These are phyloP conservation scores for Horisme vitalbata DNA, from an alignment of 2,888 invertebrate species.

Conservation along the genomic window DNA sequence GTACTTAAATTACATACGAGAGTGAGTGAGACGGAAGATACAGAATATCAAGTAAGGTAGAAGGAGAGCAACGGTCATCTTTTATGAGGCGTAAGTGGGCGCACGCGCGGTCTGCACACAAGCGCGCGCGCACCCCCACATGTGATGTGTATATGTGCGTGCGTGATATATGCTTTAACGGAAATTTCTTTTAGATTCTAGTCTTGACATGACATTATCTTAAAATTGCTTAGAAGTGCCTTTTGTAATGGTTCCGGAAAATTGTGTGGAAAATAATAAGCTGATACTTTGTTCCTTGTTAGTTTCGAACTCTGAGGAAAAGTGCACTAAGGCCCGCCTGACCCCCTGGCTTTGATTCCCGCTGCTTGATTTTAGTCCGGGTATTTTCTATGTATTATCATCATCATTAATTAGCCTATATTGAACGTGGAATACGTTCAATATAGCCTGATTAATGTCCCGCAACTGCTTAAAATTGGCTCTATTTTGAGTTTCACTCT, in stretches of 20 bases:
- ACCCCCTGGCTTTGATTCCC: too few relatives aligned
- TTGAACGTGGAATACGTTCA: too few relatives aligned
- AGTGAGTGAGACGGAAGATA: conserved; percentile 36
- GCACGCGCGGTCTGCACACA: conserved; percentile 63
- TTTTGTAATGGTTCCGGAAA: neutral
- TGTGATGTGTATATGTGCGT: conserved; percentile 29
- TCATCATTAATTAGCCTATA: too few relatives aligned
- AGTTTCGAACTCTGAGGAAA: too few relatives aligned
- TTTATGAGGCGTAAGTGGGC: conserved; percentile 59
- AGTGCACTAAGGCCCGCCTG: too few relatives aligned
- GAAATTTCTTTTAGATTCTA: conserved; percentile 66
- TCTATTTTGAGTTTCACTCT: too few relatives aligned
- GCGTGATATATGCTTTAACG: conserved; percentile 50
- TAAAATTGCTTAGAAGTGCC: conserved; percentile 38
- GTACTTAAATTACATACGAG: conserved; percentile 58
- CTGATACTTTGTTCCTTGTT: too few relatives aligned
- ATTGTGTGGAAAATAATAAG: too few relatives aligned
- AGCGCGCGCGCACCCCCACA: conserved; percentile 26
- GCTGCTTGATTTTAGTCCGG: too few relatives aligned
- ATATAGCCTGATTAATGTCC: too few relatives aligned
- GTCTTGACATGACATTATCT: conserved; percentile 55
- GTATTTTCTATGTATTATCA: too few relatives aligned
- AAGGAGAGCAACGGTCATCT: conserved; percentile 47
- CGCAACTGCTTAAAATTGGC: too few relatives aligned
- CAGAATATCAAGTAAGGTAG: conserved; percentile 28